A percentile compares a stretch with the other conserved stretches of the same genome.
phyloP scores from a whole-genome alignment of 2,113 vertebrate species.

The Mobula hypostoma region DNA sequence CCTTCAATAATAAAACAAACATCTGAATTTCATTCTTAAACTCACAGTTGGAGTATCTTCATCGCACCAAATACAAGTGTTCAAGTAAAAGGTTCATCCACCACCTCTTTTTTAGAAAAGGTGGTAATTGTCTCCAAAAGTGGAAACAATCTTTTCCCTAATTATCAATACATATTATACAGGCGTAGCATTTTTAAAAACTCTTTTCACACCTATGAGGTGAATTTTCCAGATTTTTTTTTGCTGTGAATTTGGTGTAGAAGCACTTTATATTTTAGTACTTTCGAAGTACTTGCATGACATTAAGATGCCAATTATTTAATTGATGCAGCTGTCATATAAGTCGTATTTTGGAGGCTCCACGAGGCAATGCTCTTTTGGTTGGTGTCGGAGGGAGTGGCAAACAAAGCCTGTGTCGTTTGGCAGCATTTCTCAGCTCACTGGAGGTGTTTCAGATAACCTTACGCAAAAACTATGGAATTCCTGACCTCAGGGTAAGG shows the following conservation, averaged over 20 bases:
- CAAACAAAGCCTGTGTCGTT: slow-evolving; percentile 60
- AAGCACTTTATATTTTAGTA: neutral
- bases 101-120: too few species aligned
- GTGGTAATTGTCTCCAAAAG: too few species aligned
- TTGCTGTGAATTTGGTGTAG: neutral
- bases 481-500: slow-evolving; percentile 60
- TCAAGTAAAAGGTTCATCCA: too few species aligned
- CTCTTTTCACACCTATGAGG: neutral
- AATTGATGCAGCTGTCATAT: slow-evolving; percentile 56
- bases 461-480: slow-evolving; percentile 61
- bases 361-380: slow-evolving; percentile 60
- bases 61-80: too few species aligned
- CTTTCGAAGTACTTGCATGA: neutral
- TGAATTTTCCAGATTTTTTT: neutral
- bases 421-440: slow-evolving; percentile 59
- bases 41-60: neutral
- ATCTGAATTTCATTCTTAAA: too few species aligned
- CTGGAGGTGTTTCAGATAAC: slow-evolving; percentile 66
- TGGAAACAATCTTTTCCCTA: neutral
- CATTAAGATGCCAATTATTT: neutral
- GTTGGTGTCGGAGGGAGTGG: slow-evolving; percentile 62
- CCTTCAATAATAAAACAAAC: too few species aligned
- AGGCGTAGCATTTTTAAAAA: neutral
- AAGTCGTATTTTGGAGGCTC: slow-evolving; percentile 63
- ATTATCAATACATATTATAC: neutral